Percentiles rank a stretch among this genome's conserved stretches.
Evolutionary conservation across 2,113 vertebrate species (phyloP).

Genomic region (Pelusios castaneus): DNA sequence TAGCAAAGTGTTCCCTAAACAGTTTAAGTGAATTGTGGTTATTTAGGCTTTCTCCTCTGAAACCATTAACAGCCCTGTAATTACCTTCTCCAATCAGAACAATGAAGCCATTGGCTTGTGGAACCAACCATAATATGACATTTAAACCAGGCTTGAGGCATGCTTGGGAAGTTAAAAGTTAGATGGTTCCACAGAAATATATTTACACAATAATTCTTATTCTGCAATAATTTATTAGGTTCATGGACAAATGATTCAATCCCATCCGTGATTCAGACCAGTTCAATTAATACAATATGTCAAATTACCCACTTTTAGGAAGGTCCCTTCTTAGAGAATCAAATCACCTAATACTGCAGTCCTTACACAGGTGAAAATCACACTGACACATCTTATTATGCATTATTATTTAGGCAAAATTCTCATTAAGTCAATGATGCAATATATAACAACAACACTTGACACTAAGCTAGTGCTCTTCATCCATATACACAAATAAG

Average conservation of each 20-base stretch:
- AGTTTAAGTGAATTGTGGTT: neutral
- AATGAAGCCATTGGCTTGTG: slow-evolving; percentile 44
- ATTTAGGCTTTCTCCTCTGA: slow-evolving; percentile 19
- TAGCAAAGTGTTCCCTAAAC: slow-evolving; percentile 19
- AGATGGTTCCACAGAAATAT: slow-evolving; percentile 34
- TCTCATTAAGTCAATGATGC: neutral
- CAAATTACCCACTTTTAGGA: slow-evolving; percentile 43
- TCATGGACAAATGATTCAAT: slow-evolving; percentile 57
- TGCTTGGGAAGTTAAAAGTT: neutral
- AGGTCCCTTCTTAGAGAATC: slow-evolving; percentile 40
- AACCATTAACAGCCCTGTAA: neutral
- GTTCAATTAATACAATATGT: slow-evolving; percentile 53
- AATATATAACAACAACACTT: neutral
- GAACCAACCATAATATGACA: slow-evolving; percentile 25
- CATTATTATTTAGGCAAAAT: neutral
- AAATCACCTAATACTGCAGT: slow-evolving; percentile 26
- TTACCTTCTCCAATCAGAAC: slow-evolving; percentile 49
- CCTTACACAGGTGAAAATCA: neutral
- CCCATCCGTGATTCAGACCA: slow-evolving; percentile 48
- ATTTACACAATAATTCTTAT: slow-evolving; percentile 25
- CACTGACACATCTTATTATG: neutral
- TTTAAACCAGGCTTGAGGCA: neutral
- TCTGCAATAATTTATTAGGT: slow-evolving; percentile 49
- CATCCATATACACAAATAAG: neutral
- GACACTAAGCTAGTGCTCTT: neutral